phyloP scores from a whole-genome alignment of 2,797 vertebrate species.

The Cyclura pinguis region DNA sequence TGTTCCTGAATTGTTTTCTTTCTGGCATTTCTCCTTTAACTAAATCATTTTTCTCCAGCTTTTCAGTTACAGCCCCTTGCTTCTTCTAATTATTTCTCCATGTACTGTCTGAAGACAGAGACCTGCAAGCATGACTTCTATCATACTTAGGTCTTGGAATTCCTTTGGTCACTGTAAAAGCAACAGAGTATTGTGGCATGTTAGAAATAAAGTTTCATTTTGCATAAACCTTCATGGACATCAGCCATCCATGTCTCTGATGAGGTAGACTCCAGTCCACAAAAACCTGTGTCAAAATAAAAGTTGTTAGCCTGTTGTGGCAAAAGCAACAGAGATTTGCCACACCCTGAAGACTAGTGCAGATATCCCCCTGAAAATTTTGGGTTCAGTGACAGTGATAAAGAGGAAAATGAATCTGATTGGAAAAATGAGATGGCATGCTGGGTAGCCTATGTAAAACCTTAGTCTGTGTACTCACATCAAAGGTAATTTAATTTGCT shows the following conservation, averaged over 20 bases:
- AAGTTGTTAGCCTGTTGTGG: neutral
- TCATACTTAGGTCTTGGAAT: neutral
- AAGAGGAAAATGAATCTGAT: neutral
- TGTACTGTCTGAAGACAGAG: neutral
- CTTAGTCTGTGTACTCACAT: neutral
- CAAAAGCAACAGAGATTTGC: neutral
- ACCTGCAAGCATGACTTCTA: neutral
- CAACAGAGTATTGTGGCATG: neutral
- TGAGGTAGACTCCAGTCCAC: neutral
- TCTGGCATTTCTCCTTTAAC: neutral
- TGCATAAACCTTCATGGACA: neutral
- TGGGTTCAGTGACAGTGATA: neutral
- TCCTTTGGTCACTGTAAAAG: neutral
- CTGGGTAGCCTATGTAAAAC: neutral
- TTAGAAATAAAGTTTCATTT: neutral
- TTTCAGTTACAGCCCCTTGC: neutral
- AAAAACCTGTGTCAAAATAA: neutral
- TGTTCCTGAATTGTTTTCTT: neutral
- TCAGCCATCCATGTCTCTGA: neutral
- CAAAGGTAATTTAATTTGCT: conserved; percentile 30
- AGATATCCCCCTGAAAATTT: neutral
- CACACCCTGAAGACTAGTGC: neutral
- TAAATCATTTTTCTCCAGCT: neutral
- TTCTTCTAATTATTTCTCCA: neutral
- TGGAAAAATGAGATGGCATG: neutral